A percentile compares a stretch with the other conserved stretches of the same genome.
Conservation (phyloP, 1,140 invertebrate species). For the Platyura marginata region DNA sequence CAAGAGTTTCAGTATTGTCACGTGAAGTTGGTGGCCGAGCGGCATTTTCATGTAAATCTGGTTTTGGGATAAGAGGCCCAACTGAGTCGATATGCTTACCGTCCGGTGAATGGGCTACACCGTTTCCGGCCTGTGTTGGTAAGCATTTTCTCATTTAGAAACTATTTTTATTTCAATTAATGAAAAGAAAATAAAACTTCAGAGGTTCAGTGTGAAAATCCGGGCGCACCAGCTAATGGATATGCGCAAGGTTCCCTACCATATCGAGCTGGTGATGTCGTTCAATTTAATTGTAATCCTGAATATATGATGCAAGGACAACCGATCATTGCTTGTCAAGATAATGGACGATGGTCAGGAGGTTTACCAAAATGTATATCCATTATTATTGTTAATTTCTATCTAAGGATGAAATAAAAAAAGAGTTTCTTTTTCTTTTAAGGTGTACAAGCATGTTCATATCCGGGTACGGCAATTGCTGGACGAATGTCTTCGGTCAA, state of each 20-base stretch:
- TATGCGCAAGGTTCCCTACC: constrained; percentile 51
- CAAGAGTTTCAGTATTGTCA: constrained; percentile 49
- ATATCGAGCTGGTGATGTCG: constrained; percentile 62
- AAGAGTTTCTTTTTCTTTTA: constrained; percentile 3
- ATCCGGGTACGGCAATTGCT: constrained; percentile 67
- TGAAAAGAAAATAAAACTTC: constrained; percentile 5
- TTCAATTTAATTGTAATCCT: constrained; percentile 70
- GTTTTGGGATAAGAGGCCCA: constrained; percentile 56
- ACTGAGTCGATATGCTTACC: constrained; percentile 54
- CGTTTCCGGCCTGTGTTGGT: constrained; percentile 56
- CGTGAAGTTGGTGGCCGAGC: constrained; percentile 56
- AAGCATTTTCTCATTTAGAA: constrained; percentile 8
- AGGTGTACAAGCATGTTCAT: constrained; percentile 67
- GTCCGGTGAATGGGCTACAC: constrained; percentile 59
- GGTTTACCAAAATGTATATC: constrained; percentile 62
- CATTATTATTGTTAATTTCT: not conserved
- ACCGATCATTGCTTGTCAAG: constrained; percentile 68
- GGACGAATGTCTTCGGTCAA: constrained; percentile 69
- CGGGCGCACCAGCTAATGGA: constrained; percentile 50
- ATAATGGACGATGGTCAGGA: constrained; percentile 73
- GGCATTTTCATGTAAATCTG: constrained; percentile 58
- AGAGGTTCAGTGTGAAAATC: constrained; percentile 60
- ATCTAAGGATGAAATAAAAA: not conserved
- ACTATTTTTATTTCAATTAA: not conserved
- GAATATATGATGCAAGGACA: constrained; percentile 77